Evolutionary conservation across 37 sponge, comb jelly and placozoan species (phyloP).

Genomic region (Chondrilla cf. caribensis): DNA sequence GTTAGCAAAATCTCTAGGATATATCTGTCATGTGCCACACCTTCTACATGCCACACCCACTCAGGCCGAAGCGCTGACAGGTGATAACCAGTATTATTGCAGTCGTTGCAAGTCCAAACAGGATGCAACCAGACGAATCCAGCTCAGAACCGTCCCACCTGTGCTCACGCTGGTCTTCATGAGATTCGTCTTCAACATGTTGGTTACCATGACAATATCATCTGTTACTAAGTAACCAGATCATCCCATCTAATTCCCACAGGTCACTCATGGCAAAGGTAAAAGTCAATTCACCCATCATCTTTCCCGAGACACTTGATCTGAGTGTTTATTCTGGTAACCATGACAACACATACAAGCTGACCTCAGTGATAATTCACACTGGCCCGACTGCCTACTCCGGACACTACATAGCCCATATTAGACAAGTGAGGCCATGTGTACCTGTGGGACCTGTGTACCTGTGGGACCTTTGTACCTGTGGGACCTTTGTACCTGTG

Average conservation of each 20-base stretch:
- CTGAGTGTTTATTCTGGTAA: conserved; percentile 7
- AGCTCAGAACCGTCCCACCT: conserved; percentile 29
- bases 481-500: no score
- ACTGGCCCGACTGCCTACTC: conserved; percentile 43
- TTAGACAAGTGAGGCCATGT: conserved; percentile 30
- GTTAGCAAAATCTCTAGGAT: no score
- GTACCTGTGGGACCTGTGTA: no score
- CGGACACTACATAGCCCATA: conserved; percentile 58
- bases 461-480: no score
- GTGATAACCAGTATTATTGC: conserved; percentile 53
- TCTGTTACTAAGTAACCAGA: not conserved
- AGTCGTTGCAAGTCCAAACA: conserved; percentile 26
- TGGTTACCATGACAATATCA: not conserved
- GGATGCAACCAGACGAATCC: conserved; percentile 39
- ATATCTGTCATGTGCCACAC: no score
- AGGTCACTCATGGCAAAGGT: conserved; percentile 32
- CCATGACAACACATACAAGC: conserved; percentile 17
- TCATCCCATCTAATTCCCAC: not conserved
- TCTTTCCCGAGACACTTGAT: conserved; percentile 24
- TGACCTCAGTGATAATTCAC: conserved; percentile 44
- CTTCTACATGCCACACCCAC: no score
- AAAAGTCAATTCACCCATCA: conserved; percentile 16
- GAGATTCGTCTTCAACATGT: conserved; percentile 60
- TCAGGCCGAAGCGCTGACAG: conserved; percentile 44
- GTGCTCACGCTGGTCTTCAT: conserved; percentile 41